Evolutionary conservation across 2,888 invertebrate genomes (phyloP).

Genomic region (Nyleta sp.): DNA sequence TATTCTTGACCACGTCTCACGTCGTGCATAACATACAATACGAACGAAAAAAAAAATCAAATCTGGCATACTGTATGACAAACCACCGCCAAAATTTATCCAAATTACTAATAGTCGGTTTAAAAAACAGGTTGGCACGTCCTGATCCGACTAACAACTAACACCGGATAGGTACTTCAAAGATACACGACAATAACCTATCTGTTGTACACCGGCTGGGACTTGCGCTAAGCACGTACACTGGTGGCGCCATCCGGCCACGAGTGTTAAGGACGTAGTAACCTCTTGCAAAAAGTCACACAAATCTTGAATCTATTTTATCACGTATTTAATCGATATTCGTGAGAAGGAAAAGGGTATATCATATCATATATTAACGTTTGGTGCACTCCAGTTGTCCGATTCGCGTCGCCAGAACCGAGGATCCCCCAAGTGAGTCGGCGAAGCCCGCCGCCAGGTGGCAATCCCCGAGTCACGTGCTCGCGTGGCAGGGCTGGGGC

Average conservation of each 20-base stretch:
- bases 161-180: constrained; percentile 78
- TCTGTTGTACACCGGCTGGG: constrained; percentile 76
- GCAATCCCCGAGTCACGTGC: constrained; percentile 15
- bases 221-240: constrained; percentile 71
- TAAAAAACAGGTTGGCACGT: constrained; percentile 78
- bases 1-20: constrained; percentile 39
- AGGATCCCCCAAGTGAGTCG: constrained; percentile 36
- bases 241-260: constrained; percentile 59
- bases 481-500: neutral
- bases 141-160: constrained; percentile 79
- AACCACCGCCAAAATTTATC: constrained; percentile 62
- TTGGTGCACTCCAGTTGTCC: constrained; percentile 48
- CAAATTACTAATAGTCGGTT: constrained; percentile 74
- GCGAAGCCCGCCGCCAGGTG: constrained; percentile 12
- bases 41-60: constrained; percentile 21
- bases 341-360: constrained; percentile 56
- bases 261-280: constrained; percentile 63
- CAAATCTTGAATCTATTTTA: constrained; percentile 68
- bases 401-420: constrained; percentile 42
- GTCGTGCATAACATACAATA: constrained; percentile 40
- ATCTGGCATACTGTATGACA: constrained; percentile 60
- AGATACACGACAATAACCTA: constrained; percentile 78
- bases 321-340: constrained; percentile 67
- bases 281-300: constrained; percentile 58
- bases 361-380: constrained; percentile 61